These are phyloP conservation scores for Gallinago stenura DNA, from an alignment of 2,797 vertebrate genomes.

Conservation along the genomic window DNA sequence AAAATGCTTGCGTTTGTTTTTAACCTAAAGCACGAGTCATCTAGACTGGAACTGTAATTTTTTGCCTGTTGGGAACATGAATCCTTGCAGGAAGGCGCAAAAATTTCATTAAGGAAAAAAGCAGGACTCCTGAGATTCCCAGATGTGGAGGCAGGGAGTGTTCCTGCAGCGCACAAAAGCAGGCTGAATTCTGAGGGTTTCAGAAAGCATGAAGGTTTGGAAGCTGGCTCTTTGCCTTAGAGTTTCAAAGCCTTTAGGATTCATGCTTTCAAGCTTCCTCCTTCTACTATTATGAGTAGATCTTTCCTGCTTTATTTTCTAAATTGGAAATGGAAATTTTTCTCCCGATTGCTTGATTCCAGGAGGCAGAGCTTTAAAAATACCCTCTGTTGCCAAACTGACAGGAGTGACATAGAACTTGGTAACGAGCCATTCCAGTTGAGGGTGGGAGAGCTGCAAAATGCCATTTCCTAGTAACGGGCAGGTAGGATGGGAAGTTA, in stretches of 20 bases:
- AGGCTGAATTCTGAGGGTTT: neutral
- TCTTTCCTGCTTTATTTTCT: neutral
- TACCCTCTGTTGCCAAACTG: neutral
- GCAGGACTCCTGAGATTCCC: neutral
- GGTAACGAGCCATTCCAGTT: neutral
- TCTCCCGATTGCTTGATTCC: neutral
- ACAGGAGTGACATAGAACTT: neutral
- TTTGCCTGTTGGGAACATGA: neutral
- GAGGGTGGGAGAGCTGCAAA: neutral
- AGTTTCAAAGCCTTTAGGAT: neutral
- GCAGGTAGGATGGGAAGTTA: neutral
- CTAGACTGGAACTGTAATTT: neutral
- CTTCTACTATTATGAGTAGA: neutral
- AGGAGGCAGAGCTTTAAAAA: neutral
- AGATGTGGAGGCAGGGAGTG: neutral
- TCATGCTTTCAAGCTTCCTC: neutral
- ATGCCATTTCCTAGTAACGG: neutral
- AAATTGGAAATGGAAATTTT: neutral
- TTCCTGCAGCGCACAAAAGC: neutral
- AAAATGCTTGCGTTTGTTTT: neutral
- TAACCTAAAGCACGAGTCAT: neutral
- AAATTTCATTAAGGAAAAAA: slow-evolving; percentile 35
- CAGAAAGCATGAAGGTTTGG: neutral
- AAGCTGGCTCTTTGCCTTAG: neutral
- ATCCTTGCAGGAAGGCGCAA: slow-evolving; percentile 11